phyloP scores from a whole-genome alignment of 1,140 invertebrate genomes.

The Drosophila sp. region DNA sequence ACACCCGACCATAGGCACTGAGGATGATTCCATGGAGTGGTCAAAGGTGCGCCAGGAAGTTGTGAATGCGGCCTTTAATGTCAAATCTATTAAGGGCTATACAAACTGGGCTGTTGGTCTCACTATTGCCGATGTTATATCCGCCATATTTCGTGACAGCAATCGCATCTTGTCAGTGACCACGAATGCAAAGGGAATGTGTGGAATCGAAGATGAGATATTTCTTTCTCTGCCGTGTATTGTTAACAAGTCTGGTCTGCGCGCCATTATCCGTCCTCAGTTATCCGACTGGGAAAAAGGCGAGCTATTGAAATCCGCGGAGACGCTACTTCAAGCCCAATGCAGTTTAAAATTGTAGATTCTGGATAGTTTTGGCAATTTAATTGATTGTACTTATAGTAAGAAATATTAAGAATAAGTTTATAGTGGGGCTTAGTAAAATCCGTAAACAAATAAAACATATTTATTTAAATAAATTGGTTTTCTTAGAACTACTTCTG shows the following conservation, averaged over 20 bases:
- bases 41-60: slow-evolving; percentile 90
- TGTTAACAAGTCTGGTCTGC: slow-evolving; percentile 89
- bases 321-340: slow-evolving; percentile 20
- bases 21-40: slow-evolving; percentile 90
- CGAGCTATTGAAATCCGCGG: slow-evolving; percentile 3
- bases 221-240: slow-evolving; percentile 93
- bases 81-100: slow-evolving; percentile 88
- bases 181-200: slow-evolving; percentile 90
- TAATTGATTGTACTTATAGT: background rate
- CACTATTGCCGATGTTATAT: slow-evolving; percentile 89
- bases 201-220: slow-evolving; percentile 90
- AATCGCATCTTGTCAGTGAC: slow-evolving; percentile 90
- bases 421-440: no score
- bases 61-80: slow-evolving; percentile 90
- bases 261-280: slow-evolving; percentile 89
- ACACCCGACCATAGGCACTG: slow-evolving; percentile 88
- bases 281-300: slow-evolving; percentile 88
- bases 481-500: no score
- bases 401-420: no score
- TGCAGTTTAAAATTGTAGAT: background rate
- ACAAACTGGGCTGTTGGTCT: slow-evolving; percentile 94
- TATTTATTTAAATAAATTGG: no score
- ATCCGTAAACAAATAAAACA: no score
- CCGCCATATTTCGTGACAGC: slow-evolving; percentile 90
- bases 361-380: no score